Evolutionary conservation across 2,113 vertebrate species (phyloP).

Genomic region (Urocolius indicus): DNA sequence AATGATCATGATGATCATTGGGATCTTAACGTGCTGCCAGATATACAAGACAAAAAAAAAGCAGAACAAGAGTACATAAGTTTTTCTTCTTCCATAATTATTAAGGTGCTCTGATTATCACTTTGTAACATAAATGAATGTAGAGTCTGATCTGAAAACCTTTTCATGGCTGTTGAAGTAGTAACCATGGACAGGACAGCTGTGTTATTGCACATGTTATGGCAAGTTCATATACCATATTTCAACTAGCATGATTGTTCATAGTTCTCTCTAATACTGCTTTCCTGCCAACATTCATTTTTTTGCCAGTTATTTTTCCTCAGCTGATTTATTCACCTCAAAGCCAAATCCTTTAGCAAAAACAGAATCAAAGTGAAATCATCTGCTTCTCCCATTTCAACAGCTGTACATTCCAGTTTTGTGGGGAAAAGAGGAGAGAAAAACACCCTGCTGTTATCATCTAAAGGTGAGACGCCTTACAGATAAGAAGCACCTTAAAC

Average conservation of each 20-base stretch:
- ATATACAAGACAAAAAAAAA: background rate
- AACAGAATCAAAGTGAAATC: slow-evolving; percentile 37
- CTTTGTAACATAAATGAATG: background rate
- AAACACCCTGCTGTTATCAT: background rate
- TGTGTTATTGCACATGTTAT: background rate
- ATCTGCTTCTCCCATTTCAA: slow-evolving; percentile 5
- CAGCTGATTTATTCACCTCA: slow-evolving; percentile 19
- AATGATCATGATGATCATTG: background rate
- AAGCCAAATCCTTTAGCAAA: background rate
- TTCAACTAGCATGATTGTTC: background rate
- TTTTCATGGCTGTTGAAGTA: background rate
- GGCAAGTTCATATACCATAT: background rate
- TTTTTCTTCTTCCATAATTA: background rate
- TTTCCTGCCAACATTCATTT: background rate
- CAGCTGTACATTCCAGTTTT: slow-evolving; percentile 10
- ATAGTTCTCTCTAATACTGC: background rate
- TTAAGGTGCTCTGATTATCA: background rate
- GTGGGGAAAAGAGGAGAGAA: background rate
- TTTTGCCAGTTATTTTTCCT: slow-evolving; percentile 19
- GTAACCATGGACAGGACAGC: background rate
- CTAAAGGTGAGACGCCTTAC: background rate
- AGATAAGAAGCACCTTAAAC: slow-evolving; percentile 12
- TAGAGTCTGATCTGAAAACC: background rate
- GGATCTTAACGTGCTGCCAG: background rate
- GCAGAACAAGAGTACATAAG: background rate